Conservation (phyloP, 2,888 invertebrate genomes). For the Mesorhabditis belari region DNA sequence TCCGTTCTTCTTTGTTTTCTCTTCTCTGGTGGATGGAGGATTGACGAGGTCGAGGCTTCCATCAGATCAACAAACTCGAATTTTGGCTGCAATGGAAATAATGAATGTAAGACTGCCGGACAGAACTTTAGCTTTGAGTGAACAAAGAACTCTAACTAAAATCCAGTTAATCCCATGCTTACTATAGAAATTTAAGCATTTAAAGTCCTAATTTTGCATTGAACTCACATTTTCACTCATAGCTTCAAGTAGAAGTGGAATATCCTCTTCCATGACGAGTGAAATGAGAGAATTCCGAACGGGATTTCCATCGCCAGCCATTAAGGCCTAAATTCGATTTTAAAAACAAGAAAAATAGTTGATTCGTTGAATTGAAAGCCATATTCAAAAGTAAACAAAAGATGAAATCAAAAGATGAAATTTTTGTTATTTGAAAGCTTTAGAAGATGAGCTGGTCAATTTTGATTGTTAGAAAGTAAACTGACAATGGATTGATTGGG, state of each 20-base stretch:
- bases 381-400: too few relatives aligned
- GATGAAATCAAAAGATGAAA: too few relatives aligned
- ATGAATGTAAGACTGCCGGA: neutral
- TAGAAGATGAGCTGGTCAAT: too few relatives aligned
- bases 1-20: conserved; percentile 14
- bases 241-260: conserved; percentile 35
- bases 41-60: conserved; percentile 24
- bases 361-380: too few relatives aligned
- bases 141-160: neutral
- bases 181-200: neutral
- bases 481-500: neutral
- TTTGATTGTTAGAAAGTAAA: too few relatives aligned
- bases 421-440: too few relatives aligned
- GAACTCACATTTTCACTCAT: conserved; percentile 34
- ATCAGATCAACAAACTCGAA: conserved; percentile 29
- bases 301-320: conserved; percentile 35
- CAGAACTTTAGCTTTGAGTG: neutral
- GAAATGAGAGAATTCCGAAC: conserved; percentile 38
- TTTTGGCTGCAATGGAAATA: conserved; percentile 11
- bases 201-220: neutral
- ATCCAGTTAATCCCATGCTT: neutral
- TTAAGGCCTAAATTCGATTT: conserved; percentile 23
- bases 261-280: conserved; percentile 36
- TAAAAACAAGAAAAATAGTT: neutral
- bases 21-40: conserved; percentile 15